phyloP scores from a whole-genome alignment of 2,888 invertebrate genomes.

The Spicauda simplicius region DNA sequence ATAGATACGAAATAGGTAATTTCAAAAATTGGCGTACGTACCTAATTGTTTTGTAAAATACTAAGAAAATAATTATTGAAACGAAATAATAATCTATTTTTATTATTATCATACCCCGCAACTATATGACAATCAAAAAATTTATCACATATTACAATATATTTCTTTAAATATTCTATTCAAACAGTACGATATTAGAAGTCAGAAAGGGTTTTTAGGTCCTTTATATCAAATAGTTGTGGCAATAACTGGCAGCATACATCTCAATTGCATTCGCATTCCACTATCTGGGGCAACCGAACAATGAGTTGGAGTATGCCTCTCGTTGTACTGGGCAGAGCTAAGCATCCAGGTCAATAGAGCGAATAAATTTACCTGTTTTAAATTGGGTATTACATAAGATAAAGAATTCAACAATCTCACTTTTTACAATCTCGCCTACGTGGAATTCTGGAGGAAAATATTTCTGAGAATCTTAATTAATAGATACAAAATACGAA shows the following conservation, averaged over 20 bases:
- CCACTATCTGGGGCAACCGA: constrained; percentile 74
- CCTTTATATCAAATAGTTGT: constrained; percentile 42
- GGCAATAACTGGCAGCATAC: constrained; percentile 53
- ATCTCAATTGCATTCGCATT: constrained; percentile 79
- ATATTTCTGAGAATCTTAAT: not conserved
- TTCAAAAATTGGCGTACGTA: too few relatives aligned
- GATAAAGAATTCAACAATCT: too few relatives aligned
- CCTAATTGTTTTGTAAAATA: too few relatives aligned
- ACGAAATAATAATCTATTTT: too few relatives aligned
- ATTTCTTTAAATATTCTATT: too few relatives aligned
- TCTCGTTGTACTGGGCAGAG: constrained; percentile 71
- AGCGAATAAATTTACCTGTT: constrained; percentile 66
- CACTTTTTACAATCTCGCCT: constrained; percentile 5
- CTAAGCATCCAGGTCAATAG: constrained; percentile 72
- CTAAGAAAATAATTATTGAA: too few relatives aligned
- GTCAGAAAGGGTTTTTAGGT: constrained; percentile 22
- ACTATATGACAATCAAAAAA: too few relatives aligned
- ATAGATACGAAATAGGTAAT: too few relatives aligned
- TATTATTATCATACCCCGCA: too few relatives aligned
- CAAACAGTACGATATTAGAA: constrained; percentile 25
- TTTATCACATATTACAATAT: too few relatives aligned
- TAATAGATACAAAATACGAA: too few relatives aligned
- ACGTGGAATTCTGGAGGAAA: not conserved
- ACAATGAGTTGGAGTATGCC: constrained; percentile 72
- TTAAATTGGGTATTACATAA: constrained; percentile 42